Evolutionary conservation across 1,140 invertebrate genomes (phyloP), one percentile per base, ranked within the genome.

Genomic region (Teleopsis dalmanni): DNA sequence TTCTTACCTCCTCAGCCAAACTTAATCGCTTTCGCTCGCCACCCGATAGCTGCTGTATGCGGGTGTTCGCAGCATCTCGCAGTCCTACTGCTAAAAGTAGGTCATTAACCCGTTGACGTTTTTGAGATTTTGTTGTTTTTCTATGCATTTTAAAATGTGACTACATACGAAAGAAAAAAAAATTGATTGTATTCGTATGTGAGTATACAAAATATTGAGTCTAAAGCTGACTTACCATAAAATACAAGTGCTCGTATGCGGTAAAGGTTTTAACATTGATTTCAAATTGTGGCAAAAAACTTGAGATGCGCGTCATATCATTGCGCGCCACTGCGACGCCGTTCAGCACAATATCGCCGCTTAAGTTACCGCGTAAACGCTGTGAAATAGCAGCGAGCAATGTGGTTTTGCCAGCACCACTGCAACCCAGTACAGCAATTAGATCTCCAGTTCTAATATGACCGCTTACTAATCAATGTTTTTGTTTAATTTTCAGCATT

Each of bases 11-110:
- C 36, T 87, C 84, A 33, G 89, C 92, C 55, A 95, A 78, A 1
- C 89, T 81, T 7, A 95, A 75, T 57, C 89, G 75, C 65, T 91
- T 92, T 57, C 81, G 81, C 66, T 96, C 91, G 1, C 93, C 93
- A 3, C 91, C 89, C 2, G 91, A 95, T 55, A 77, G 73, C 48
- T 72, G 73, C 56, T 73, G 83, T 55, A 82, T 78, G 77, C 69
- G 83, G 7, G 85, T 86, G 46, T 78, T 68, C 2, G 68, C 73
- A 56, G 84, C 84, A 60, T 82, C 83, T 10, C 59, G 69, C 3
- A 93, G 70, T 0, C 86, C 84, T 11, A 92, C 73, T 31, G 85
- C 71, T 1, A 68, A 59, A 9, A 79, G 55, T 16, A 78, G 53
- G 46, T 75, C 71, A 14, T 69, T 59, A 2, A 78, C 71, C 0